A percentile compares a stretch with the other conserved stretches of the same genome.
Evolutionary conservation across 2,113 vertebrate genomes (phyloP).

Genomic region (Eupsittula cactorum): DNA sequence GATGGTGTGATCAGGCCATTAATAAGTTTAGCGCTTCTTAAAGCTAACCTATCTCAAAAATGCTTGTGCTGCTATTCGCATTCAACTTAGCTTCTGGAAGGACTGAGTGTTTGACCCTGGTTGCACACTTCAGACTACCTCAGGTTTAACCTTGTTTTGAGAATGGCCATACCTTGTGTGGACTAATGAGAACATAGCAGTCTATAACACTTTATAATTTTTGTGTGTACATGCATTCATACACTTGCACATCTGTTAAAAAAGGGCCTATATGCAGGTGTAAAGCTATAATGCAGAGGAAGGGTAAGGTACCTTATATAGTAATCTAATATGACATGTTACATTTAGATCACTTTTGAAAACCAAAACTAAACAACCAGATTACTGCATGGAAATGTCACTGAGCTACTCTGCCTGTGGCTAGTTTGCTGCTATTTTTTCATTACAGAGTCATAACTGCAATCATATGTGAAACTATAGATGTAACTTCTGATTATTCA

Average conservation of each 20-base stretch:
- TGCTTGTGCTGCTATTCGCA: background rate
- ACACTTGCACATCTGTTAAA: background rate
- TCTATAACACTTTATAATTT: background rate
- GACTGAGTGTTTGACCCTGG: background rate
- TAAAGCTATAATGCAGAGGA: background rate
- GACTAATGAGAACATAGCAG: background rate
- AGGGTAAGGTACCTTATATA: background rate
- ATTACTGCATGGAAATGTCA: background rate
- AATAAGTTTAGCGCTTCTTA: background rate
- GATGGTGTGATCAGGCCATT: background rate
- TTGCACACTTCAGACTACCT: background rate
- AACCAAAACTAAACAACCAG: background rate
- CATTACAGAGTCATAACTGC: background rate
- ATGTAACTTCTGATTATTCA: background rate
- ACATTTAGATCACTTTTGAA: background rate
- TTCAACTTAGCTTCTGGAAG: background rate
- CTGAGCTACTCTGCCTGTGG: background rate
- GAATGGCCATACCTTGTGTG: background rate
- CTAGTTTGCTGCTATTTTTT: background rate
- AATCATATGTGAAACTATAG: background rate
- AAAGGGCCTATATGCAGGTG: background rate
- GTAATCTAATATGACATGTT: background rate
- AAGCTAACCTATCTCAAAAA: background rate
- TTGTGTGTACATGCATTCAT: background rate
- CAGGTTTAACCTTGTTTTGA: background rate